Percentiles rank a stretch among this genome's conserved stretches.
Evolutionary conservation across 2,888 invertebrate species (phyloP).

Genomic region (Drosophila paucipuncta): DNA sequence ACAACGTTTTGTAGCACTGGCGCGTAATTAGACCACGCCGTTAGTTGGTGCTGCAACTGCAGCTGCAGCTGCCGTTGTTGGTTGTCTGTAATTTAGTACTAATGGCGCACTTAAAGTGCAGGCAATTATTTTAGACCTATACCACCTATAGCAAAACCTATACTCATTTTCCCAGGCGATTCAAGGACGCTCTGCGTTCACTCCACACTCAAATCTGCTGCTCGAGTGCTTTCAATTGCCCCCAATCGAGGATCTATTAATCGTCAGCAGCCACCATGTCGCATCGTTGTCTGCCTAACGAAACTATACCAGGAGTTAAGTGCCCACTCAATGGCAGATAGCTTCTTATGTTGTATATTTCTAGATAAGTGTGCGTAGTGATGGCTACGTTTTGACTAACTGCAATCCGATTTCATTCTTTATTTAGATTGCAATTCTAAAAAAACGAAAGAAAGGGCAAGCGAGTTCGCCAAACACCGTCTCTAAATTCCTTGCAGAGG

Average conservation of each 20-base stretch:
- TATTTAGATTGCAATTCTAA: neutral
- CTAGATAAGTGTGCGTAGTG: neutral
- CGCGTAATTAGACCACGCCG: constrained; percentile 77
- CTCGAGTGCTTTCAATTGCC: constrained; percentile 55
- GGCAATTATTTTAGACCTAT: constrained; percentile 76
- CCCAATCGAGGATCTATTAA: constrained; percentile 18
- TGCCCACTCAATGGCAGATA: neutral
- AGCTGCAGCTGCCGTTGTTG: constrained; percentile 22
- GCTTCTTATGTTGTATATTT: neutral
- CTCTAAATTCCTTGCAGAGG: neutral
- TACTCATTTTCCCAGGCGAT: constrained; percentile 22
- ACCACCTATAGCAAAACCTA: constrained; percentile 21
- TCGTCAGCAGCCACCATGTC: constrained; percentile 7
- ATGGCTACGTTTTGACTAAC: neutral
- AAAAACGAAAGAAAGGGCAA: neutral
- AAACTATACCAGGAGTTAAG: neutral
- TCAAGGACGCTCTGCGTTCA: constrained; percentile 15
- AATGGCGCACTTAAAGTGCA: constrained; percentile 76
- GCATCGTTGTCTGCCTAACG: constrained; percentile 13
- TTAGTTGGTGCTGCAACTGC: constrained; percentile 51
- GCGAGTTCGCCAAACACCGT: neutral
- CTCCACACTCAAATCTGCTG: constrained; percentile 38
- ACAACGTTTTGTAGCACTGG: constrained; percentile 54
- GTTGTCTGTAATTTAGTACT: constrained; percentile 78
- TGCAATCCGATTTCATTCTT: neutral